Conservation (phyloP, 2,797 vertebrate genomes). For the Anguilla megastoma region DNA sequence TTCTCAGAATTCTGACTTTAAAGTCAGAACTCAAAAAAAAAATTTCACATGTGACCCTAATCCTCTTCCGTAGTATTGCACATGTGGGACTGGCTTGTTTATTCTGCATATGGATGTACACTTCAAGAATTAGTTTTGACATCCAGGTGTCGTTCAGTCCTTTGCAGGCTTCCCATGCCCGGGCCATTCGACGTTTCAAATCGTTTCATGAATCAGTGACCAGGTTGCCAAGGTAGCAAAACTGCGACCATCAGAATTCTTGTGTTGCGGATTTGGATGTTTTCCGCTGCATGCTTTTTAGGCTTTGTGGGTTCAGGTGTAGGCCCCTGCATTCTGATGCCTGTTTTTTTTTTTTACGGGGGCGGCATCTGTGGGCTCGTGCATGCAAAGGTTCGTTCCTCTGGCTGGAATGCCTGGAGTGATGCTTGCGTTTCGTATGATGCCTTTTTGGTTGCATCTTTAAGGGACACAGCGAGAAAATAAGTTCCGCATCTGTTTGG, state of each 20-base stretch:
- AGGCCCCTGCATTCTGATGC: conserved; percentile 26
- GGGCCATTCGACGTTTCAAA: conserved; percentile 45
- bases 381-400: not conserved
- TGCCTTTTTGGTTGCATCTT: conserved; percentile 1
- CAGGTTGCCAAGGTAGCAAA: conserved; percentile 44
- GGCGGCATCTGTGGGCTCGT: not conserved
- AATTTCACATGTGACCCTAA: too few species aligned
- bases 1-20: too few species aligned
- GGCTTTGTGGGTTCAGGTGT: not conserved
- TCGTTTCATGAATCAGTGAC: conserved; percentile 42
- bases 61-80: not conserved
- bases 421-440: not conserved
- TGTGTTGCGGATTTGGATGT: not conserved
- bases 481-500: not conserved
- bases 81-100: conserved; percentile 4
- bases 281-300: conserved; percentile 1
- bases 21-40: too few species aligned
- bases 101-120: not conserved
- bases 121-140: conserved; percentile 25
- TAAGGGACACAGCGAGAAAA: not conserved
- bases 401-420: not conserved
- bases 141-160: conserved; percentile 37
- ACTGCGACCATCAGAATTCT: not conserved
- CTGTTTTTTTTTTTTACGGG: not conserved
- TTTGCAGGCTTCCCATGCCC: conserved; percentile 45